Conservation (phyloP, 53 echinoderm and acorn worm species). For the Mesocentrotus franciscanus region DNA sequence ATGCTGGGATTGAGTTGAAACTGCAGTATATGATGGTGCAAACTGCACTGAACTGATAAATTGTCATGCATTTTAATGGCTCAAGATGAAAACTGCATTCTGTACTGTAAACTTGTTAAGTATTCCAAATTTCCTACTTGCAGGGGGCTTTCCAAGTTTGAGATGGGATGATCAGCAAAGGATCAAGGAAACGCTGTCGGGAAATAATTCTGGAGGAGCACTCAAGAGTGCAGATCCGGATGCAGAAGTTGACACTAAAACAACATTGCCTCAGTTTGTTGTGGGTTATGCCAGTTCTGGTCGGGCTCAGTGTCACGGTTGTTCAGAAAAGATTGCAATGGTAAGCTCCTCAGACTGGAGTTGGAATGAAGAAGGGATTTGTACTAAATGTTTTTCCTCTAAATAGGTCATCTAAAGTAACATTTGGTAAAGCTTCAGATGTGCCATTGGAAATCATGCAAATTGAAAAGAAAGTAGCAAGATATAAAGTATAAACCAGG, state of each 20-base stretch:
- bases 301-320: slow-evolving; percentile 80
- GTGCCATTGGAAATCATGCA: no score
- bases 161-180: slow-evolving; percentile 96
- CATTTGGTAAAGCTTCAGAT: background rate
- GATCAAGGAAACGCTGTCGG: slow-evolving; percentile 77
- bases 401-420: background rate
- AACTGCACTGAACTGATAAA: background rate
- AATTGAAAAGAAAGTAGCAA: no score
- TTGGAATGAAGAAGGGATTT: background rate
- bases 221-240: slow-evolving; percentile 60
- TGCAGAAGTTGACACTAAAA: slow-evolving; percentile 26
- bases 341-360: slow-evolving; percentile 52
- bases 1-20: background rate
- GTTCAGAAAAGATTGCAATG: slow-evolving; percentile 86
- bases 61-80: background rate
- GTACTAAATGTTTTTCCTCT: background rate
- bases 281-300: slow-evolving; percentile 93
- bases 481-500: no score
- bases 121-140: background rate
- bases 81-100: background rate
- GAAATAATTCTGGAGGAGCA: slow-evolving; percentile 18
- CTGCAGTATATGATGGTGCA: background rate
- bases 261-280: slow-evolving; percentile 61
- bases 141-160: slow-evolving; percentile 86
- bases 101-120: background rate